Evolutionary conservation across 92 coral and sea anemone species (phyloP).

Genomic region (Meandrina meandrites): DNA sequence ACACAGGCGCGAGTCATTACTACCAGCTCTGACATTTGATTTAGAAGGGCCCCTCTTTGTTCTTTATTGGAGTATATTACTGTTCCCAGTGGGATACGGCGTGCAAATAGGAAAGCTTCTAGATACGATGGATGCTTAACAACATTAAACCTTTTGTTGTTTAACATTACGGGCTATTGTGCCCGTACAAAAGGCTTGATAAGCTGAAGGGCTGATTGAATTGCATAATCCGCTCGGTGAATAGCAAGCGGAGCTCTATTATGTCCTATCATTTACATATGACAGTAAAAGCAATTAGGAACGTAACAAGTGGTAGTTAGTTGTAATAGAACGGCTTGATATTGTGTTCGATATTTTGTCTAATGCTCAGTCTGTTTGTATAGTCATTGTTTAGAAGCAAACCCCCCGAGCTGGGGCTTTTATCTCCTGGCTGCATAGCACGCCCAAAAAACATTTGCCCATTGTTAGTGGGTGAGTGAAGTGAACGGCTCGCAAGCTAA

Average conservation of each 20-base stretch:
- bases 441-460: constrained; percentile 79
- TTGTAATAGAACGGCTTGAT: constrained; percentile 82
- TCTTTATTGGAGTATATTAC: constrained; percentile 67
- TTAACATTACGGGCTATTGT: constrained; percentile 84
- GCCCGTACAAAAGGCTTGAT: constrained; percentile 74
- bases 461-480: constrained; percentile 55
- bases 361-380: constrained; percentile 98
- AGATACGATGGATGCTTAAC: constrained; percentile 67
- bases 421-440: constrained; percentile 75
- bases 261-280: constrained; percentile 87
- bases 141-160: constrained; percentile 76
- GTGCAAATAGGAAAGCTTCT: constrained; percentile 65
- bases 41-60: constrained; percentile 47
- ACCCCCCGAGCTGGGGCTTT: constrained; percentile 92
- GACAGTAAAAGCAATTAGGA: constrained; percentile 89
- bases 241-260: constrained; percentile 76
- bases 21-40: constrained; percentile 37
- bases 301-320: constrained; percentile 93
- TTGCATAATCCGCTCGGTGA: constrained; percentile 70
- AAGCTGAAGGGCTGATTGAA: constrained; percentile 75
- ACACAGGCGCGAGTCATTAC: constrained; percentile 49
- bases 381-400: constrained; percentile 92
- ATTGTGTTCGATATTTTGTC: constrained; percentile 95
- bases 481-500: constrained; percentile 54
- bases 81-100: constrained; percentile 79